Conservation (phyloP, 37 sponge, comb jelly and placozoan genomes). For the Spongilla lacustris region DNA sequence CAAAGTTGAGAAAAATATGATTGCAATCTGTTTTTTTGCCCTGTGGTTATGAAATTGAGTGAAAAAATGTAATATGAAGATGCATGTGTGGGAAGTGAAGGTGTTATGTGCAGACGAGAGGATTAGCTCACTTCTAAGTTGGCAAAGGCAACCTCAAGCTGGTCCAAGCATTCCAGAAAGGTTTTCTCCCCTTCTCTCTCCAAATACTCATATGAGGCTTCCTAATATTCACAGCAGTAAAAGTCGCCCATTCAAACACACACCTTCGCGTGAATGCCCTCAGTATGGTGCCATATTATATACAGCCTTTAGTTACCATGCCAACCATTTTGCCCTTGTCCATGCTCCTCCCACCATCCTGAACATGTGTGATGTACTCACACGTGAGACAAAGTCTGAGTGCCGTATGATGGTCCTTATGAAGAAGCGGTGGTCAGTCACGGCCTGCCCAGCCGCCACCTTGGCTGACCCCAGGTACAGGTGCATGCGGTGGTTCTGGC, state of each 20-base stretch:
- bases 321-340: too few species aligned
- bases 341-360: too few species aligned
- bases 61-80: too few species aligned
- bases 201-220: constrained; percentile 96
- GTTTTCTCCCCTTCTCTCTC: constrained; percentile 94
- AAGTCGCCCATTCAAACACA: too few species aligned
- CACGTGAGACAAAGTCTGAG: constrained; percentile 88
- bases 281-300: too few species aligned
- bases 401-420: constrained; percentile 93
- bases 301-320: too few species aligned
- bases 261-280: too few species aligned
- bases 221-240: constrained; percentile 15
- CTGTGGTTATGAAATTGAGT: constrained; percentile 40
- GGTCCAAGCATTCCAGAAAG: constrained; percentile 93
- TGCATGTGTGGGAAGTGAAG: background rate
- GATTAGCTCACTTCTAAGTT: constrained; percentile 54
- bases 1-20: constrained; percentile 97
- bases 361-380: constrained; percentile 3
- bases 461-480: constrained; percentile 94
- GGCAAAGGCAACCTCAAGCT: constrained; percentile 87
- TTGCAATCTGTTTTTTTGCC: constrained; percentile 87
- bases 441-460: constrained; percentile 68
- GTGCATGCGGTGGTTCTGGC: constrained; percentile 89
- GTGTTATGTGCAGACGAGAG: background rate
- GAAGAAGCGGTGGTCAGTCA: constrained; percentile 90